Evolutionary conservation across 1,140 invertebrate genomes (phyloP).

Genomic region (Cylas formicarius): DNA sequence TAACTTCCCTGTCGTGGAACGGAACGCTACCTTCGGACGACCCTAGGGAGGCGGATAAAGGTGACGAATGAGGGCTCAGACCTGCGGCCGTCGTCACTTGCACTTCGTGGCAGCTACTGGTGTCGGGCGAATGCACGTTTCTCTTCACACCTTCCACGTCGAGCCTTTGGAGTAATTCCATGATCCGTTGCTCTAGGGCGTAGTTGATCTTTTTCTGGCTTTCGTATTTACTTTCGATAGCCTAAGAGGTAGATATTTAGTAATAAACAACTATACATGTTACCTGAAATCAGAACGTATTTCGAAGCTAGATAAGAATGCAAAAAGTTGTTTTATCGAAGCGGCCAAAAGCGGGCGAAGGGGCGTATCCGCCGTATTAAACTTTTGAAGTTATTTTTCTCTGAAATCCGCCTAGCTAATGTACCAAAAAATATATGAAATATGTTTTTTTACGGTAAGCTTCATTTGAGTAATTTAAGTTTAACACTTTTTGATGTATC

Average conservation of each 20-base stretch:
- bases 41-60: constrained; percentile 48
- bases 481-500: too few species aligned
- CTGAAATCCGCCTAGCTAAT: too few species aligned
- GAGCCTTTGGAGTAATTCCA: constrained; percentile 54
- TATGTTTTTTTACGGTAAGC: too few species aligned
- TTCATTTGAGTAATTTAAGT: too few species aligned
- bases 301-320: too few species aligned
- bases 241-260: too few species aligned
- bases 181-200: constrained; percentile 57
- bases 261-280: neutral
- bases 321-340: too few species aligned
- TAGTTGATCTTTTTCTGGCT: constrained; percentile 60
- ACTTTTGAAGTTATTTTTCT: too few species aligned
- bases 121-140: constrained; percentile 32
- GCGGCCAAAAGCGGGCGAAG: too few species aligned
- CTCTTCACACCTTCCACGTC: constrained; percentile 34
- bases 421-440: too few species aligned
- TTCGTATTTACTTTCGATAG: constrained; percentile 65
- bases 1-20: constrained; percentile 42
- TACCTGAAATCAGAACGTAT: too few species aligned
- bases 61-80: constrained; percentile 44
- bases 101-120: constrained; percentile 42
- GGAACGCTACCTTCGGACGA: constrained; percentile 49
- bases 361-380: too few species aligned
- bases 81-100: constrained; percentile 42